Conservation (phyloP, 1,140 invertebrate species). For the Drosophila biarmipes region DNA sequence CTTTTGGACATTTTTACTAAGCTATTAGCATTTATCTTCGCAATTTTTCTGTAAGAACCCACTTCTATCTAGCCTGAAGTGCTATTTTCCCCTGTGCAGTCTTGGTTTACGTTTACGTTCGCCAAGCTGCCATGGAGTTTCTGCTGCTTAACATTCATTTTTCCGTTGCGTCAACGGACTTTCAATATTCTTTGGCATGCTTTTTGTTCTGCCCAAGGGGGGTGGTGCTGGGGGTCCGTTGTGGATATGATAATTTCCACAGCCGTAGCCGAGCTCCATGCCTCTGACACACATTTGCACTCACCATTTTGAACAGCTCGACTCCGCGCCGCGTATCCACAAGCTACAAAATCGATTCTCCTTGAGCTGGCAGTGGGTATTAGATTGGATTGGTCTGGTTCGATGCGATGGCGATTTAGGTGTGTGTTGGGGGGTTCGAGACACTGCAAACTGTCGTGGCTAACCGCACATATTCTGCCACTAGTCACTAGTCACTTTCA, state of each 20-base stretch:
- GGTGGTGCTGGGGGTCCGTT: neutral
- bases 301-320: conserved; percentile 46
- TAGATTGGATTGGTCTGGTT: conserved; percentile 21
- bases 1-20: neutral
- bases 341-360: conserved; percentile 42
- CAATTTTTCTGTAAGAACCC: neutral
- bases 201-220: conserved; percentile 30
- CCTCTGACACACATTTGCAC: conserved; percentile 58
- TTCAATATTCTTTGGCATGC: conserved; percentile 72
- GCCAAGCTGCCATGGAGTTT: conserved; percentile 30
- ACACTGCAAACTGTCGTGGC: conserved; percentile 31
- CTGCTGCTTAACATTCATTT: conserved; percentile 65
- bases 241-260: conserved; percentile 39
- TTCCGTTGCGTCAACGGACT: conserved; percentile 69
- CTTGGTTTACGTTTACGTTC: conserved; percentile 55
- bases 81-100: conserved; percentile 15
- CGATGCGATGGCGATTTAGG: conserved; percentile 4
- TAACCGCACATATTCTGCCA: conserved; percentile 44
- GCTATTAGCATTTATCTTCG: neutral
- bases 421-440: conserved; percentile 7
- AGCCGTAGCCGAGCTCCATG: conserved; percentile 3
- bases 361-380: conserved; percentile 27
- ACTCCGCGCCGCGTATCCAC: conserved; percentile 49
- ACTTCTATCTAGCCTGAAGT: neutral
- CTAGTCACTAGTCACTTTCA: conserved; percentile 51